Conservation (phyloP, 2,888 invertebrate species). For the Diplolepis rosae region DNA sequence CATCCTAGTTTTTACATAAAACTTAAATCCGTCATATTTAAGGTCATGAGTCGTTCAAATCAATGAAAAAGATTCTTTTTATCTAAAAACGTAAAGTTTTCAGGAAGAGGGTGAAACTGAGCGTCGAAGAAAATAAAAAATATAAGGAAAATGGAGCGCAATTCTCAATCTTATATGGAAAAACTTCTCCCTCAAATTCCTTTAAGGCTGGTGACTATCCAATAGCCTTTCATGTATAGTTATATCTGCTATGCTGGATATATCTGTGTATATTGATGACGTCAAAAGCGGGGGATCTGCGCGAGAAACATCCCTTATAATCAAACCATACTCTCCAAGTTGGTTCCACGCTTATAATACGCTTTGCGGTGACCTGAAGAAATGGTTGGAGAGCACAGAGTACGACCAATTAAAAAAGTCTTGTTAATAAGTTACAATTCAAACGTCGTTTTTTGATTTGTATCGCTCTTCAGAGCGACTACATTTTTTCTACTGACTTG, state of each 20-base stretch:
- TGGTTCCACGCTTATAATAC: slow-evolving; percentile 13
- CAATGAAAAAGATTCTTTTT: background rate
- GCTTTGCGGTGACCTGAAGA: slow-evolving; percentile 2
- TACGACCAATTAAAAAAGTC: slow-evolving; percentile 21
- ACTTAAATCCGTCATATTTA: background rate
- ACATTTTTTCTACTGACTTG: background rate
- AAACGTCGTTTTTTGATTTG: background rate
- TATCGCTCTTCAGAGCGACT: background rate
- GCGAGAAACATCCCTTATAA: slow-evolving; percentile 31
- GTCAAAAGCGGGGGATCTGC: slow-evolving; percentile 28
- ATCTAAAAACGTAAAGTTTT: background rate
- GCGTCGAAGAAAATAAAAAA: background rate
- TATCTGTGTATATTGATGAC: slow-evolving; percentile 10
- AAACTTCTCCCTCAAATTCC: background rate
- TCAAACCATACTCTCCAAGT: slow-evolving; percentile 7
- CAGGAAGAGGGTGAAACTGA: background rate
- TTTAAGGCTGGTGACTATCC: background rate
- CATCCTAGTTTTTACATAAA: background rate
- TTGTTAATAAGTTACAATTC: background rate
- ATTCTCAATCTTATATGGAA: background rate
- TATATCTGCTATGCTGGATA: background rate
- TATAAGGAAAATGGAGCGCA: background rate
- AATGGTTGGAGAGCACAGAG: slow-evolving; percentile 29
- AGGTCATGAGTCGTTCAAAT: background rate
- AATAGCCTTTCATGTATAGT: background rate